These are phyloP conservation scores for Coranthus polyacanthus DNA, from an alignment of 2,797 vertebrate genomes.

Conservation along the genomic window DNA sequence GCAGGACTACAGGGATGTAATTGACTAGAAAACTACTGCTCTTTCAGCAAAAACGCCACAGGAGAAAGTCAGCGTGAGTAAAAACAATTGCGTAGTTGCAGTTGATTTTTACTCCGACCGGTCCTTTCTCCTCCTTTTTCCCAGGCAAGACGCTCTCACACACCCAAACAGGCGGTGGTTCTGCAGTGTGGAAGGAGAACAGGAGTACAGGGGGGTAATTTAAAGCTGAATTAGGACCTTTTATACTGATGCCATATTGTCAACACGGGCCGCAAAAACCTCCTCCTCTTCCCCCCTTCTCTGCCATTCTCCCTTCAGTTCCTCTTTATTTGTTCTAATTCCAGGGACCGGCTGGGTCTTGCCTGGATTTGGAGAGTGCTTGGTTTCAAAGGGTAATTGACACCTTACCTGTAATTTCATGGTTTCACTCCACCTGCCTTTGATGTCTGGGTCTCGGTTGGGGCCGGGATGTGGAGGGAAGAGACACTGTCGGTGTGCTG, in stretches of 20 bases:
- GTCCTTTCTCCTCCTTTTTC: constrained; percentile 28
- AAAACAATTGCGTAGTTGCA: constrained; percentile 35
- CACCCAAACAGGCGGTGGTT: constrained; percentile 54
- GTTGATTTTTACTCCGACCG: constrained; percentile 20
- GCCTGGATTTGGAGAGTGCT: constrained; percentile 88
- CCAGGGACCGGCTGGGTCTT: constrained; percentile 88
- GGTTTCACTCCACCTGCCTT: constrained; percentile 89
- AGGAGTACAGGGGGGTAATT: constrained; percentile 73
- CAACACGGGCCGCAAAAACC: constrained; percentile 80
- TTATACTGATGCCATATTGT: constrained; percentile 84
- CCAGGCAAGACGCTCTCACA: constrained; percentile 40
- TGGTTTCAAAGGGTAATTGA: constrained; percentile 91
- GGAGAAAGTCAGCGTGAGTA: constrained; percentile 30
- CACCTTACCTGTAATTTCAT: constrained; percentile 91
- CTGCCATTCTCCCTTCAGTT: constrained; percentile 77
- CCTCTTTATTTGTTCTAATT: constrained; percentile 87
- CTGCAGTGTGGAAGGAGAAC: constrained; percentile 41
- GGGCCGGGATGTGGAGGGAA: constrained; percentile 68
- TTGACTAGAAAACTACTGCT: constrained; percentile 14
- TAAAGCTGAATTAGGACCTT: constrained; percentile 83
- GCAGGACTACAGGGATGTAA: constrained; percentile 8
- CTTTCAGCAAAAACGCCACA: constrained; percentile 10
- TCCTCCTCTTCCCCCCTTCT: constrained; percentile 51
- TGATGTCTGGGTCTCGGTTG: constrained; percentile 85
- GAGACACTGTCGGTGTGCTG: constrained; percentile 52